A percentile compares a stretch with the other conserved stretches of the same genome.
Conservation (phyloP, 1,140 invertebrate species). For the Aphis craccivora region DNA sequence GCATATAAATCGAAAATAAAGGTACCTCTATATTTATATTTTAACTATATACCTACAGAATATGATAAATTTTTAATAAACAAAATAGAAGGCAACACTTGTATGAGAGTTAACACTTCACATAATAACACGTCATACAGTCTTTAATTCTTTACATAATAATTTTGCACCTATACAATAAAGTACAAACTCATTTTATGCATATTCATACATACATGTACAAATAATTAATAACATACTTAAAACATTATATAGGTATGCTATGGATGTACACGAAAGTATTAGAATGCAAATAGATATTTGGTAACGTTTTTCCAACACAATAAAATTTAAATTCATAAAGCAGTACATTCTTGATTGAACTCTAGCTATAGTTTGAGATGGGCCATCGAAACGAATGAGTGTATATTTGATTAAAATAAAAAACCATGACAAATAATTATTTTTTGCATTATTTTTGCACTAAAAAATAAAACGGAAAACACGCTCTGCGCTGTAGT, state of each 20-base stretch:
- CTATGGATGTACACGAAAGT: neutral
- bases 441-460: neutral
- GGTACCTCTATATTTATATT: neutral
- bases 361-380: neutral
- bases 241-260: neutral
- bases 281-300: neutral
- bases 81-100: neutral
- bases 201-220: neutral
- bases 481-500: neutral
- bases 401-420: neutral
- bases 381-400: neutral
- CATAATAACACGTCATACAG: neutral
- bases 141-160: neutral
- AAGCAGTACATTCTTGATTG: neutral
- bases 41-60: neutral
- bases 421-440: neutral
- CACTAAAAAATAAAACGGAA: neutral
- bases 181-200: neutral
- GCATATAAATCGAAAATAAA: neutral
- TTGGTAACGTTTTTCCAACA: no score
- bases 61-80: neutral
- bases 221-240: neutral
- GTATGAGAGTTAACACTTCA: neutral
- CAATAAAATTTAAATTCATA: neutral
- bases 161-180: neutral